Evolutionary conservation across 2,113 vertebrate species (phyloP).

Genomic region (Tinamus guttatus): DNA sequence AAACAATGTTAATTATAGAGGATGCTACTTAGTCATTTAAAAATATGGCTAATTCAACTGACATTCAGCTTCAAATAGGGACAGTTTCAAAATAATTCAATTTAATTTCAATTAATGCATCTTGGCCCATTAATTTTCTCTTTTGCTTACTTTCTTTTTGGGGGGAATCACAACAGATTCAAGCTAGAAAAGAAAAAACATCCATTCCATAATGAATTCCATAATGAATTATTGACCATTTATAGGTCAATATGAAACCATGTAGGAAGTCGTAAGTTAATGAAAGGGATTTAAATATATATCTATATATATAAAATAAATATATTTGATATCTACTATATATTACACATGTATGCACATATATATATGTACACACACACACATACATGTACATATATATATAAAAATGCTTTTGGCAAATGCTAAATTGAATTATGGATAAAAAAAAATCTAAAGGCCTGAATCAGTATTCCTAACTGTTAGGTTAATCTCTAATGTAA

Average conservation of each 20-base stretch:
- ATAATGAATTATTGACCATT: slow-evolving; percentile 62
- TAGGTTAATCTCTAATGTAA: neutral
- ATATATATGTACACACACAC: too few species aligned
- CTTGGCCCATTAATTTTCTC: neutral
- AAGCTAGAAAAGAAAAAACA: neutral
- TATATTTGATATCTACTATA: too few species aligned
- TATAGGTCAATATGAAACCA: neutral
- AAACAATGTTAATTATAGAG: neutral
- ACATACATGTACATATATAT: too few species aligned
- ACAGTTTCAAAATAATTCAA: neutral
- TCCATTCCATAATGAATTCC: neutral
- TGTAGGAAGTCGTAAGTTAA: slow-evolving; percentile 23
- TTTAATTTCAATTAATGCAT: slow-evolving; percentile 24
- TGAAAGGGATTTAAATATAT: slow-evolving; percentile 4
- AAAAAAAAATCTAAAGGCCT: too few species aligned
- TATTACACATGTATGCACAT: too few species aligned
- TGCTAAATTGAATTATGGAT: too few species aligned
- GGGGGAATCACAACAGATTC: neutral
- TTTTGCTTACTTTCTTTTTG: slow-evolving; percentile 28
- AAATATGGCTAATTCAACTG: neutral
- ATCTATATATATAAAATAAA: too few species aligned
- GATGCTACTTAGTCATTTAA: neutral
- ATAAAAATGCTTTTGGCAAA: too few species aligned
- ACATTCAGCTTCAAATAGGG: neutral
- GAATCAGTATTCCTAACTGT: neutral